Percentiles rank a stretch among this genome's conserved stretches.
Conservation (phyloP, 2,113 vertebrate species). For the Saccopteryx bilineata region DNA sequence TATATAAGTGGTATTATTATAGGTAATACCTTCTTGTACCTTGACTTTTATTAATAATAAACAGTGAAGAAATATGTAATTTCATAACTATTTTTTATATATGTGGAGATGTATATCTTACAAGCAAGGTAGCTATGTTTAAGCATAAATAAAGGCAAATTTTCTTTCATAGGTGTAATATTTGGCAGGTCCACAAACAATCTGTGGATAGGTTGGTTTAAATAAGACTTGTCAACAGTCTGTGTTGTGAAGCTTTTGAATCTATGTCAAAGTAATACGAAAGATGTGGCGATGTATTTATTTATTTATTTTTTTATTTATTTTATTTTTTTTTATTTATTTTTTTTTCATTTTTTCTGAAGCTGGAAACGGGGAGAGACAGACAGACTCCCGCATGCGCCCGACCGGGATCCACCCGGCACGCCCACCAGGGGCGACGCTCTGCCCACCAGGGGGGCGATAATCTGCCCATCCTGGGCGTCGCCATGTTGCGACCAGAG, state of each 20-base stretch:
- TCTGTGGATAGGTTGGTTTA: not conserved
- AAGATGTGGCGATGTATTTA: not conserved
- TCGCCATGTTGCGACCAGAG: no score
- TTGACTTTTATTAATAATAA: not conserved
- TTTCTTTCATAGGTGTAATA: not conserved
- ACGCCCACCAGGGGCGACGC: no score
- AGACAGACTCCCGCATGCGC: no score
- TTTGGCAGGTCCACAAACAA: not conserved
- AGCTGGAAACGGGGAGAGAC: no score
- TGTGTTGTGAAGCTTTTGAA: not conserved
- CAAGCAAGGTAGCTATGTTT: not conserved
- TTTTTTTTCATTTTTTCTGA: no score
- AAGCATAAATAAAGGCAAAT: not conserved
- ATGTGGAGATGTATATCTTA: not conserved
- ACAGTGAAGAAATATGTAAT: not conserved
- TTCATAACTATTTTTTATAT: not conserved
- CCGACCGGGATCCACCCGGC: no score
- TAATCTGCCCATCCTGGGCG: no score
- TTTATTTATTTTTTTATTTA: no score
- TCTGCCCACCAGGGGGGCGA: no score
- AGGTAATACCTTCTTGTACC: not conserved
- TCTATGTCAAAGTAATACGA: not conserved
- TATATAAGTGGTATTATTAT: not conserved
- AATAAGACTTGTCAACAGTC: not conserved
- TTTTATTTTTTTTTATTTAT: no score